Conservation (phyloP, 2,888 invertebrate species). For the Habrosyne pyritoides region DNA sequence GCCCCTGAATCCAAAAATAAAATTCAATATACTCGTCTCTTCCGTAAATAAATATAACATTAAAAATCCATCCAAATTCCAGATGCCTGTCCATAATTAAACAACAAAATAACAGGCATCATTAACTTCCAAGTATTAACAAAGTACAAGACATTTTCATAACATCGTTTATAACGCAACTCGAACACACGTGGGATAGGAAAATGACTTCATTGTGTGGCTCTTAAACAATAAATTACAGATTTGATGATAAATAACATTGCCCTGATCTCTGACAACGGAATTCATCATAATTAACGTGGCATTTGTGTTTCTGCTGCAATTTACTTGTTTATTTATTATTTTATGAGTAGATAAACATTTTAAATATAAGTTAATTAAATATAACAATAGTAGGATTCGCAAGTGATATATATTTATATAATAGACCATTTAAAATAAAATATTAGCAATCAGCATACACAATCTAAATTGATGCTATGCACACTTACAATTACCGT, state of each 20-base stretch:
- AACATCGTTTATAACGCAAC: slow-evolving; percentile 34
- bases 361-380: neutral
- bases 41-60: neutral
- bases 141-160: slow-evolving; percentile 5
- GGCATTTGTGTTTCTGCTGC: slow-evolving; percentile 15
- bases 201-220: slow-evolving; percentile 57
- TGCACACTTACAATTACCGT: too few relatives aligned
- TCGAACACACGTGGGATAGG: slow-evolving; percentile 61
- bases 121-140: neutral
- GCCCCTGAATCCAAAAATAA: too few relatives aligned
- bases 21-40: neutral
- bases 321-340: slow-evolving; percentile 18
- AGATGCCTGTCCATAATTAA: neutral
- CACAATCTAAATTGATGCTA: too few relatives aligned
- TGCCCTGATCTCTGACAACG: slow-evolving; percentile 26
- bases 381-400: too few relatives aligned
- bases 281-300: slow-evolving; percentile 37
- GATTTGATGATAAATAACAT: slow-evolving; percentile 51
- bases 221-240: slow-evolving; percentile 61
- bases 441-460: too few relatives aligned
- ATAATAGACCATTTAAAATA: too few relatives aligned
- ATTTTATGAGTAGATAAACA: neutral
- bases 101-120: neutral
- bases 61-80: neutral
- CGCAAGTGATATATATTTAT: too few relatives aligned